Conservation (phyloP, 1,140 invertebrate species). For the Rhynchophorus ferrugineus region DNA sequence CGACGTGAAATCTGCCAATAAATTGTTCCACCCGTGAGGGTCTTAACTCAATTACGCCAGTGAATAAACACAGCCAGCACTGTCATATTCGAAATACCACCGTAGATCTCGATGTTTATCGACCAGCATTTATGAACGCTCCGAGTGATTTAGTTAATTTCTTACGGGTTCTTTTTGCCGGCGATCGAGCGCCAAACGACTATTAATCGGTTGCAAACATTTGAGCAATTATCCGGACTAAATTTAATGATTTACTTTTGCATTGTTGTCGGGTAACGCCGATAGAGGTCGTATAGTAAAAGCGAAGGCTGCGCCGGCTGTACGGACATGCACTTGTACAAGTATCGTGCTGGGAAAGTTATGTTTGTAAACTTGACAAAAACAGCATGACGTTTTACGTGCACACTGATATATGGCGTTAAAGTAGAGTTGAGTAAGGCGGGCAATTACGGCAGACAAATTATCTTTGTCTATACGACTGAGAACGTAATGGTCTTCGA, state of each 20-base stretch:
- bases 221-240: constrained; percentile 1
- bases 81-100: no score
- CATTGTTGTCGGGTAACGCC: background rate
- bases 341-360: background rate
- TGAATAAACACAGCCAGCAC: no score
- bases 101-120: no score
- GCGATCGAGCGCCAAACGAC: no score
- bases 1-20: no score
- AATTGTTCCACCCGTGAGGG: no score
- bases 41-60: no score
- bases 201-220: constrained; percentile 6
- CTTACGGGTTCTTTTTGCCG: no score
- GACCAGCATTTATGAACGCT: no score
- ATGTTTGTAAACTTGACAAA: background rate
- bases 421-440: background rate
- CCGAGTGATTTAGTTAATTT: no score
- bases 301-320: background rate
- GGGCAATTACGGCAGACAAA: background rate
- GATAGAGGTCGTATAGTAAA: background rate
- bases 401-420: background rate
- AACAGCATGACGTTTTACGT: background rate
- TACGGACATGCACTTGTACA: background rate
- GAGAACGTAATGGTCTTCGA: no score
- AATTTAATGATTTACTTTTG: background rate
- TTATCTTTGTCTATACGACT: background rate